Evolutionary conservation across 2,888 invertebrate genomes (phyloP).

Genomic region (Nemurella pictetii): DNA sequence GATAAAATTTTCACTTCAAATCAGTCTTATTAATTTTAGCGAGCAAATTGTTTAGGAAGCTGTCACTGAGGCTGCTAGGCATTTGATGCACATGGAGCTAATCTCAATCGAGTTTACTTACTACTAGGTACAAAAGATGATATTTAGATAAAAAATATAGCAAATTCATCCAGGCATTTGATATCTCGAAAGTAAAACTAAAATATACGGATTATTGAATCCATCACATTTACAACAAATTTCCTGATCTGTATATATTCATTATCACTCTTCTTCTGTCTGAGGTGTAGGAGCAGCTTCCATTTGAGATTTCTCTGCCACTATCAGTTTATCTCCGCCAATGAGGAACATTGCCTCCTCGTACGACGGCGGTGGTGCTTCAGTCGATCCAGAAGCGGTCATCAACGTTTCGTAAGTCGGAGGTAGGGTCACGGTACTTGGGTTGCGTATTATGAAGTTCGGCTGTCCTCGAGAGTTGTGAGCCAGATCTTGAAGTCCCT

Average conservation of each 20-base stretch:
- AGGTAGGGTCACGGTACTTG: conserved; percentile 62
- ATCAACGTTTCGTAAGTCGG: conserved; percentile 66
- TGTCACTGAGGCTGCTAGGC: not conserved
- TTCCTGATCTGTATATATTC: not conserved
- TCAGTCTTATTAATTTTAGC: not conserved
- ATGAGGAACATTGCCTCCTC: conserved; percentile 62
- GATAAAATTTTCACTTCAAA: not conserved
- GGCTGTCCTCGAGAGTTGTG: conserved; percentile 51
- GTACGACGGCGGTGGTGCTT: conserved; percentile 65
- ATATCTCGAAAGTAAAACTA: not conserved
- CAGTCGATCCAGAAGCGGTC: conserved; percentile 48
- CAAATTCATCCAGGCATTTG: not conserved
- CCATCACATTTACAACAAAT: not conserved
- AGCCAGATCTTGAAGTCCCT: conserved; percentile 45
- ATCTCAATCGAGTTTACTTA: not conserved
- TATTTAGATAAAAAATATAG: not conserved
- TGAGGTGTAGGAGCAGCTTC: not conserved
- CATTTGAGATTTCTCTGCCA: conserved; percentile 34
- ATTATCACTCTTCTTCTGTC: not conserved
- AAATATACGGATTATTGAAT: not conserved
- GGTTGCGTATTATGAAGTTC: conserved; percentile 57
- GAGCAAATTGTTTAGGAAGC: not conserved
- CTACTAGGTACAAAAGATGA: not conserved
- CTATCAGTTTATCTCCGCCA: conserved; percentile 41
- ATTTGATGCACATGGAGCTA: not conserved